Conservation (phyloP, 2,797 vertebrate genomes). For the Alectoris magna region DNA sequence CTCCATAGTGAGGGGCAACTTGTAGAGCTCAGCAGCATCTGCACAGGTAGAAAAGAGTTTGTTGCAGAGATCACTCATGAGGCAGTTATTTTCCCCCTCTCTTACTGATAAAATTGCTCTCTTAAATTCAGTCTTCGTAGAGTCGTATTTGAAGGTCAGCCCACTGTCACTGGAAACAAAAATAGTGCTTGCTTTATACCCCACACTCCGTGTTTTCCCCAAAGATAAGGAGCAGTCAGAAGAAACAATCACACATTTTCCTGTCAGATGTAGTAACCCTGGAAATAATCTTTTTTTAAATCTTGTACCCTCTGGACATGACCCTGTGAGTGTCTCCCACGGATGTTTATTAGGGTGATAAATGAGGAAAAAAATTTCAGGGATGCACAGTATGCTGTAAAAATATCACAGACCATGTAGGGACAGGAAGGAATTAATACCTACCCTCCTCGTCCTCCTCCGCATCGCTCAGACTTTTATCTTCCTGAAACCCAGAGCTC, state of each 20-base stretch:
- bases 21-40: slow-evolving; percentile 79
- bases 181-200: slow-evolving; percentile 44
- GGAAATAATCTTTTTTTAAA: slow-evolving; percentile 81
- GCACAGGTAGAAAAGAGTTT: neutral
- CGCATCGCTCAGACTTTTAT: slow-evolving; percentile 79
- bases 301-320: slow-evolving; percentile 77
- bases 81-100: neutral
- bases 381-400: slow-evolving; percentile 77
- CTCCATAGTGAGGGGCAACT: slow-evolving; percentile 86
- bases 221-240: slow-evolving; percentile 66
- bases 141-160: slow-evolving; percentile 44
- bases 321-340: slow-evolving; percentile 75
- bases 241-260: slow-evolving; percentile 72
- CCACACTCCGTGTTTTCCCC: slow-evolving; percentile 36
- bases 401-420: slow-evolving; percentile 73
- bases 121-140: neutral
- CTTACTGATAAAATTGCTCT: neutral
- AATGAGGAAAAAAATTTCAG: slow-evolving; percentile 80
- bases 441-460: slow-evolving; percentile 83
- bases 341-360: slow-evolving; percentile 84
- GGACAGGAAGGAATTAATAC: slow-evolving; percentile 81
- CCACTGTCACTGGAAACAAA: slow-evolving; percentile 42
- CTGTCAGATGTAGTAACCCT: slow-evolving; percentile 78
- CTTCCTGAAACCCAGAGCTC: slow-evolving; percentile 83
- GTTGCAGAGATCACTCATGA: neutral